phyloP scores from a whole-genome alignment of 1,140 invertebrate genomes.

The Dufourea novaeangliae region DNA sequence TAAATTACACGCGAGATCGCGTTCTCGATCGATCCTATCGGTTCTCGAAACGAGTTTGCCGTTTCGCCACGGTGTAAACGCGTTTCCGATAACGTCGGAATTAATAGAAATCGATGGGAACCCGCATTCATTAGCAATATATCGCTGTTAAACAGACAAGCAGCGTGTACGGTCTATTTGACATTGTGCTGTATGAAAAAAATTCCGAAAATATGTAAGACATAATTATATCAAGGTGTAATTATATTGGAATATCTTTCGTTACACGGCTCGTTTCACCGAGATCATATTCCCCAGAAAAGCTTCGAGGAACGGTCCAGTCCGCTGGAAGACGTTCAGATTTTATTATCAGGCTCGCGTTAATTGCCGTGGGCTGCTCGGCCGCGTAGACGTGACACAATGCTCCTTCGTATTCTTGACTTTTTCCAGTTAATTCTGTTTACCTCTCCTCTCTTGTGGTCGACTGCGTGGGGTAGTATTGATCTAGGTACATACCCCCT shows the following conservation, averaged over 20 bases:
- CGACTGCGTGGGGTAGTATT: neutral
- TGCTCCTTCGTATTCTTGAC: neutral
- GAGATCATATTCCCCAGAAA: no score
- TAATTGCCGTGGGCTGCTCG: neutral
- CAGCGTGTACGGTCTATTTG: no score
- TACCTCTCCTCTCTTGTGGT: neutral
- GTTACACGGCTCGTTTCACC: no score
- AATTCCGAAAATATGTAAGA: no score
- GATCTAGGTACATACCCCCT: neutral
- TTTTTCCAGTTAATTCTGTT: constrained; percentile 3
- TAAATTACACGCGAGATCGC: constrained; percentile 2
- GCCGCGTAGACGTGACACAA: neutral
- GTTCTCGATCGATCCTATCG: constrained; percentile 6
- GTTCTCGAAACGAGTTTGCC: constrained; percentile 8
- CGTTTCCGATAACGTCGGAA: constrained; percentile 27
- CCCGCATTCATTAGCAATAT: no score
- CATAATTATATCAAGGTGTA: no score
- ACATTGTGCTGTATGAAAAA: no score
- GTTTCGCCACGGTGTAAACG: constrained; percentile 5
- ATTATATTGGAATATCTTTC: no score
- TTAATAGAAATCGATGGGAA: constrained; percentile 39
- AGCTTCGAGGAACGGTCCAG: no score
- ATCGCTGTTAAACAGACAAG: no score
- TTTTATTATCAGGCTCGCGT: neutral
- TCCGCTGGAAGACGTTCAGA: no score